These are phyloP conservation scores for Vimba vimba DNA, from an alignment of 2,113 vertebrate genomes.

Conservation along the genomic window DNA sequence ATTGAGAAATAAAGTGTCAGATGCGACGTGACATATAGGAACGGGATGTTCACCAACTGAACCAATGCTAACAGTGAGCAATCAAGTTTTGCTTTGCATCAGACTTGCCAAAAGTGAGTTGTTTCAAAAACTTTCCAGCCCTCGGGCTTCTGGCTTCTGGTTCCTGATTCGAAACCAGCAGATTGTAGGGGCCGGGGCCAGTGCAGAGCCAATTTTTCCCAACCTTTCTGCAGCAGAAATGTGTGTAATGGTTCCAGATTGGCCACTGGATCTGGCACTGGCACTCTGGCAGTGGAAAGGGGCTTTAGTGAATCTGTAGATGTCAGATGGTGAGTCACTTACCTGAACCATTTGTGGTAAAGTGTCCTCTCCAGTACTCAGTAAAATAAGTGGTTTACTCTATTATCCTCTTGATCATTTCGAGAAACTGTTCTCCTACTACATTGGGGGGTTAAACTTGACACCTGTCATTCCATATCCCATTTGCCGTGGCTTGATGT, in stretches of 20 bases:
- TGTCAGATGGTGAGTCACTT: neutral
- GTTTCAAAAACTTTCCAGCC: neutral
- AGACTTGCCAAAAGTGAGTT: neutral
- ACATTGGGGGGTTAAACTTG: slow-evolving; percentile 67
- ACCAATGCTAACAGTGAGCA: neutral
- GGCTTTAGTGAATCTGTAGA: neutral
- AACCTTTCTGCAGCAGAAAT: neutral
- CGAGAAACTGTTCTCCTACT: slow-evolving; percentile 49
- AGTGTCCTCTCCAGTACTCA: neutral
- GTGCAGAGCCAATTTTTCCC: neutral
- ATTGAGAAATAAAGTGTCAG: neutral
- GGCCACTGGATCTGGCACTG: neutral
- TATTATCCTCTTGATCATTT: slow-evolving; percentile 16
- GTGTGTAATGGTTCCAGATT: slow-evolving; percentile 8
- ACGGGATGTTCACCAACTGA: neutral
- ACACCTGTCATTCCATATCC: slow-evolving; percentile 59
- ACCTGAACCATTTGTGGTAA: neutral
- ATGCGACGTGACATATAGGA: neutral
- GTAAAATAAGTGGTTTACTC: neutral
- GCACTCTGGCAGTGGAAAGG: neutral
- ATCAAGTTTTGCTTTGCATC: neutral
- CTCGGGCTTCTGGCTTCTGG: neutral
- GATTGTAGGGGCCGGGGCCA: neutral
- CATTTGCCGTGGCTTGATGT: slow-evolving; percentile 32
- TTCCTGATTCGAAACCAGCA: neutral